Percentiles rank a stretch among this genome's conserved stretches.
Evolutionary conservation across 2,113 vertebrate species (phyloP).

Genomic region (Nibea coibor): DNA sequence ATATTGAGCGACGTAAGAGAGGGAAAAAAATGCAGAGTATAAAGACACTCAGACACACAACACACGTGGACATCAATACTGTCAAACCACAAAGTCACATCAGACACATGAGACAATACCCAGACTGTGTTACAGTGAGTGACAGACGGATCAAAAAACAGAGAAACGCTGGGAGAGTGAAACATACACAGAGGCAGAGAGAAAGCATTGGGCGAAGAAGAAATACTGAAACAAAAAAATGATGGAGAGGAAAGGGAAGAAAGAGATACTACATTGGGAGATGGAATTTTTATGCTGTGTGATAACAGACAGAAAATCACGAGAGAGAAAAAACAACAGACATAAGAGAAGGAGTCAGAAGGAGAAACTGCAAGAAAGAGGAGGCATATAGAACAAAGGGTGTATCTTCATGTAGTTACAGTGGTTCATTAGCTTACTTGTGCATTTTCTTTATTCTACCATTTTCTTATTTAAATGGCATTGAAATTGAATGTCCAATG

Average conservation of each 20-base stretch:
- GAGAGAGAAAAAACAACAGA: not conserved
- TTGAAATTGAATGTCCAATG: not conserved
- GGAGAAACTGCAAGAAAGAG: not conserved
- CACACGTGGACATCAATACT: constrained; percentile 47
- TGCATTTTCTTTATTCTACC: not conserved
- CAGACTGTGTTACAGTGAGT: constrained; percentile 34
- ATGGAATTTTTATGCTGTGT: not conserved
- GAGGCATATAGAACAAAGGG: no score
- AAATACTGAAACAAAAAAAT: not conserved
- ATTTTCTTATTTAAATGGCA: not conserved
- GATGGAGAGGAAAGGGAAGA: not conserved
- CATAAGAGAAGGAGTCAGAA: not conserved
- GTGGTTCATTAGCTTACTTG: not conserved
- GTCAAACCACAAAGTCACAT: constrained; percentile 54
- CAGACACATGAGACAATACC: constrained; percentile 32
- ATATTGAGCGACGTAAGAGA: constrained; percentile 57
- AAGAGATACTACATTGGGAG: not conserved
- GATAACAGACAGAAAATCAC: not conserved
- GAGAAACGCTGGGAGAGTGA: not conserved
- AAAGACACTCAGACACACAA: constrained; percentile 21
- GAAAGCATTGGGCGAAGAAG: not conserved
- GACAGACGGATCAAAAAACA: constrained; percentile 20
- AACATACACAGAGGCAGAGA: not conserved
- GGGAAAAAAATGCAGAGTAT: constrained; percentile 9
- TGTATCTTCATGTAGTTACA: not conserved